phyloP scores from a whole-genome alignment of 2,888 invertebrate species.

The Schizotus pectinicornis region DNA sequence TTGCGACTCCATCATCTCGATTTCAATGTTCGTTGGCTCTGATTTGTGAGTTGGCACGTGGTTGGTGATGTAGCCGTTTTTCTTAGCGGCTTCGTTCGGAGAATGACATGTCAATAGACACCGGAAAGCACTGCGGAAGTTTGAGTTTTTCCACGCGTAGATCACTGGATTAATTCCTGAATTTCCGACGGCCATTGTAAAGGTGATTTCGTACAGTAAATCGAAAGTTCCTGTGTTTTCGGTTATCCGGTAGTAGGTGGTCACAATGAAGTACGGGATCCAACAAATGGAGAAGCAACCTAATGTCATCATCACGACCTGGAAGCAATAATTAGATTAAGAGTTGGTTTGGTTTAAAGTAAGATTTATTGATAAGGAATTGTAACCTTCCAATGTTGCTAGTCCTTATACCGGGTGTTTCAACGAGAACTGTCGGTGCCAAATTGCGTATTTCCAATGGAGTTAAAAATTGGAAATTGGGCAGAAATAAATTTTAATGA shows the following conservation, averaged over 20 bases:
- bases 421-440: too few species aligned
- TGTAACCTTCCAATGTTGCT: too few species aligned
- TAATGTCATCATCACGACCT: constrained; percentile 79
- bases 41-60: constrained; percentile 61
- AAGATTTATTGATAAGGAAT: not conserved
- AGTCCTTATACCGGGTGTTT: too few species aligned
- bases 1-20: constrained; percentile 14
- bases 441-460: too few species aligned
- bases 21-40: constrained; percentile 18
- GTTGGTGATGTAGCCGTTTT: constrained; percentile 57
- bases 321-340: constrained; percentile 45
- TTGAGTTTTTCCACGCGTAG: constrained; percentile 85
- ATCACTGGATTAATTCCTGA: constrained; percentile 83
- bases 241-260: constrained; percentile 48
- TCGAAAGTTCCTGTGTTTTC: constrained; percentile 29
- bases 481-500: too few species aligned
- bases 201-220: constrained; percentile 53
- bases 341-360: too few species aligned
- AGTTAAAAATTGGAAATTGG: too few species aligned
- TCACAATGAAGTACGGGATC: constrained; percentile 78
- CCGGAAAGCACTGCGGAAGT: constrained; percentile 75
- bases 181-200: constrained; percentile 76
- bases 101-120: constrained; percentile 70
- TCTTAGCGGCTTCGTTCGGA: constrained; percentile 62
- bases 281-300: constrained; percentile 83